phyloP scores from a whole-genome alignment of 2,113 vertebrate species.

The Callipepla squamata region DNA sequence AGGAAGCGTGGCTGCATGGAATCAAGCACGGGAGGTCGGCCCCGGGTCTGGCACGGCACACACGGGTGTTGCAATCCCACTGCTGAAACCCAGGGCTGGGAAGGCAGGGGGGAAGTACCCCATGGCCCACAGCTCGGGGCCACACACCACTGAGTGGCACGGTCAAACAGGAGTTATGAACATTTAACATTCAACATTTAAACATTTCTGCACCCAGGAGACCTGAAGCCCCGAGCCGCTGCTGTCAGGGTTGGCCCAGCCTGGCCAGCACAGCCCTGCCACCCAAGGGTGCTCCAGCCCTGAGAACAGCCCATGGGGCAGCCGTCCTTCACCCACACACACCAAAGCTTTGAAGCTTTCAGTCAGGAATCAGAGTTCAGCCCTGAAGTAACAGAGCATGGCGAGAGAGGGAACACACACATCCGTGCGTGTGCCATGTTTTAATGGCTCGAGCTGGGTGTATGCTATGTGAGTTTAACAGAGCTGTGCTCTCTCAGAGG shows the following conservation, averaged over 20 bases:
- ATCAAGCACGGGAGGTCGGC: neutral
- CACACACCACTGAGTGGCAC: too few relatives aligned
- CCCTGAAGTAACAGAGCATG: neutral
- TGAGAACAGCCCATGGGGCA: accelerated
- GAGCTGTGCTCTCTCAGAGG: neutral
- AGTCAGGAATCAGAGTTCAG: neutral
- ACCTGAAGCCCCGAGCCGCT: too few relatives aligned
- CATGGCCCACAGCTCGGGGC: neutral
- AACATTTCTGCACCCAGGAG: neutral
- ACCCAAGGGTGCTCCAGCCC: neutral
- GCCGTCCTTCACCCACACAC: accelerated
- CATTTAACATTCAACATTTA: too few relatives aligned
- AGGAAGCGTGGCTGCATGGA: neutral
- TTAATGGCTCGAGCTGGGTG: too few relatives aligned
- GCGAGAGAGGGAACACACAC: accelerated
- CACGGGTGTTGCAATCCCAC: neutral
- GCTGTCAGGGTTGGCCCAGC: too few relatives aligned
- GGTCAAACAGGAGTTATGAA: neutral
- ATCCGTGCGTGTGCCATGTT: too few relatives aligned
- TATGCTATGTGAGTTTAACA: neutral
- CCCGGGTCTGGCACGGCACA: neutral
- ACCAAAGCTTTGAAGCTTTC: neutral
- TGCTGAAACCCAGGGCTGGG: neutral
- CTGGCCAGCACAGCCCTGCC: too few relatives aligned
- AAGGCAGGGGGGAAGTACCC: neutral